Percentiles rank a stretch among this genome's conserved stretches.
Conservation (phyloP, 2,113 vertebrate genomes). For the Nibea albiflora region DNA sequence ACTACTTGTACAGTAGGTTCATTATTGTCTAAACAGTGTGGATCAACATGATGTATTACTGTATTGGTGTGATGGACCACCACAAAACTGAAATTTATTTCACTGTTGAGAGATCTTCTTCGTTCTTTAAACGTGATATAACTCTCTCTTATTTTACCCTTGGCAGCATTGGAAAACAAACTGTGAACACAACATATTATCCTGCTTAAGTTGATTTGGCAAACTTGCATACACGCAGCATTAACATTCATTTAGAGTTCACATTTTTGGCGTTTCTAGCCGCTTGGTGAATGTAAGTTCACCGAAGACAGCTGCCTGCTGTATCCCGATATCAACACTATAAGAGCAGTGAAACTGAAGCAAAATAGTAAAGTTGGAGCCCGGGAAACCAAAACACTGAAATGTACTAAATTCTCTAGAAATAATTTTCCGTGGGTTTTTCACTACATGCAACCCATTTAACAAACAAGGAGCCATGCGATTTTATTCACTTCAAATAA, state of each 20-base stretch:
- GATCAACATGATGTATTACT: conserved; percentile 20
- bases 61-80: neutral
- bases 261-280: neutral
- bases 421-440: neutral
- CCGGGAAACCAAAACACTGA: conserved; percentile 20
- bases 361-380: neutral
- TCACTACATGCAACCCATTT: neutral
- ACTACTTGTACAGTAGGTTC: neutral
- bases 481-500: neutral
- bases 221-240: neutral
- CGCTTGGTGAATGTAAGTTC: neutral
- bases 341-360: neutral
- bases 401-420: neutral
- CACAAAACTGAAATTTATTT: conserved; percentile 1
- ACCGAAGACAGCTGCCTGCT: neutral
- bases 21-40: neutral
- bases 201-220: neutral
- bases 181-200: neutral
- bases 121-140: neutral
- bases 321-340: neutral
- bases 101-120: neutral
- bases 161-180: neutral
- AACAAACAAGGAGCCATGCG: neutral
- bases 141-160: neutral
- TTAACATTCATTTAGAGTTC: neutral